phyloP scores from a whole-genome alignment of 30 jellyfish, hydroid and myxozoan genomes.

The Haliclystus octoradiatus region DNA sequence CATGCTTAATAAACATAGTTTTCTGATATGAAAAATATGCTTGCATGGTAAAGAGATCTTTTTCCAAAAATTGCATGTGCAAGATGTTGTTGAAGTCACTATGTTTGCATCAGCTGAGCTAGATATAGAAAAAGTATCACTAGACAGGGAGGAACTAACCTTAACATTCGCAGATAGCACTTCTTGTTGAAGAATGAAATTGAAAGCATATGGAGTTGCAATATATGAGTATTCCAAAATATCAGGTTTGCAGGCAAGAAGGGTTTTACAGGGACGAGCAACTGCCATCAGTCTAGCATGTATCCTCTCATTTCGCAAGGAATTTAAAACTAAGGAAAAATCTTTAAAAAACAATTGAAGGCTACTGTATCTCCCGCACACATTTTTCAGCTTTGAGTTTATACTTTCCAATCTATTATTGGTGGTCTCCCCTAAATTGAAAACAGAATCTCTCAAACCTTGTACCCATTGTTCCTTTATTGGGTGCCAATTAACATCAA shows the following conservation, averaged over 20 bases:
- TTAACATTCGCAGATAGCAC: slow-evolving; percentile 3
- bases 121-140: not conserved
- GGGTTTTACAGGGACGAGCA: slow-evolving; percentile 26
- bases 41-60: slow-evolving; percentile 16
- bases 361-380: slow-evolving; percentile 6
- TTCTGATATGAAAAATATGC: slow-evolving; percentile 12
- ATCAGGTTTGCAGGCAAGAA: slow-evolving; percentile 4
- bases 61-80: slow-evolving; percentile 12
- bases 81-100: slow-evolving; percentile 6
- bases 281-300: slow-evolving; percentile 22
- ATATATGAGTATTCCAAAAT: slow-evolving; percentile 2
- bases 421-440: slow-evolving; percentile 10
- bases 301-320: slow-evolving; percentile 26
- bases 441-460: slow-evolving; percentile 4
- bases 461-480: slow-evolving; percentile 38
- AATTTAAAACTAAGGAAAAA: slow-evolving; percentile 12
- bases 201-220: slow-evolving; percentile 30
- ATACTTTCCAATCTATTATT: slow-evolving; percentile 37
- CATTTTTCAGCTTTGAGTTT: slow-evolving; percentile 36
- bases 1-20: not conserved
- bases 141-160: not conserved
- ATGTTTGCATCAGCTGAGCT: not conserved
- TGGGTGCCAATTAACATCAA: slow-evolving; percentile 35
- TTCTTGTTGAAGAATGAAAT: slow-evolving; percentile 8
- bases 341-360: slow-evolving; percentile 23